Evolutionary conservation across 2,888 invertebrate species (phyloP).

Genomic region (Lingula anatina): DNA sequence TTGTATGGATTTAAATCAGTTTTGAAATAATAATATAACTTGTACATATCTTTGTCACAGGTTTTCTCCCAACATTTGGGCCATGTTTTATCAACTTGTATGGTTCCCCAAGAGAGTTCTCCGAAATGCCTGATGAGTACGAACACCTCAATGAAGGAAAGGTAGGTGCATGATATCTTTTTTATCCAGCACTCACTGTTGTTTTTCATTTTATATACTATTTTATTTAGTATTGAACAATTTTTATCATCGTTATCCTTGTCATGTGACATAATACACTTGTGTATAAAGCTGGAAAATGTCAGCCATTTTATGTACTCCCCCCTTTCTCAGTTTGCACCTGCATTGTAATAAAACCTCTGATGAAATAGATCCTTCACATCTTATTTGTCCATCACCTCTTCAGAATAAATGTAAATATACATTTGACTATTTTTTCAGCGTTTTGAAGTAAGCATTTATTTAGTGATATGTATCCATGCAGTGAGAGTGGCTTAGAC

Average conservation of each 20-base stretch:
- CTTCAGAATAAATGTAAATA: not conserved
- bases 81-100: conserved; percentile 55
- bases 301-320: not conserved
- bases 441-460: too few relatives aligned
- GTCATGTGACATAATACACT: too few relatives aligned
- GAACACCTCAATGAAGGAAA: conserved; percentile 52
- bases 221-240: not conserved
- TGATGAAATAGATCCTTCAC: too few relatives aligned
- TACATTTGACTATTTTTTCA: too few relatives aligned
- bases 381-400: not conserved
- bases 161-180: conserved; percentile 19
- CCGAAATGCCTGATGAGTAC: conserved; percentile 49
- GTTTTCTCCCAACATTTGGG: conserved; percentile 55
- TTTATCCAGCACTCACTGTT: not conserved
- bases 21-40: too few relatives aligned
- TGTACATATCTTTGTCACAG: conserved; percentile 18
- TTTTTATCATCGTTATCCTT: too few relatives aligned
- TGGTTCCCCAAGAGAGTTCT: conserved; percentile 54
- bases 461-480: too few relatives aligned
- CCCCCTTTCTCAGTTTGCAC: not conserved
- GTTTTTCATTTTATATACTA: not conserved
- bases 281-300: not conserved
- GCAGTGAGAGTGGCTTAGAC: too few relatives aligned
- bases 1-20: too few relatives aligned
- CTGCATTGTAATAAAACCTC: too few relatives aligned